phyloP scores from a whole-genome alignment of 2,888 invertebrate species.

The Pteria penguin region DNA sequence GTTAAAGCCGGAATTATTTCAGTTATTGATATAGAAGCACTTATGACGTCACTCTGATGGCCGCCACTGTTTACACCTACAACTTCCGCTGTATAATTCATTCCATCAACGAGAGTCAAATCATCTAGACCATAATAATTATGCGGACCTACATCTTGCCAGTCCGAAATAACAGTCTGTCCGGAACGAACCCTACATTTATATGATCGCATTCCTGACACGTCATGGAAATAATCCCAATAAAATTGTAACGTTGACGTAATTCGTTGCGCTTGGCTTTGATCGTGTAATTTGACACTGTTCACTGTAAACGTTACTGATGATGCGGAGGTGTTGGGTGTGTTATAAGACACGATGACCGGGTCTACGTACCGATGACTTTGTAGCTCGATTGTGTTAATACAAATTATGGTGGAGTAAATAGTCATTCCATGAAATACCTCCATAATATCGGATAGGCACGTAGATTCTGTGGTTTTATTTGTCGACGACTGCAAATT shows the following conservation, averaged over 20 bases:
- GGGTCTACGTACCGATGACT: neutral
- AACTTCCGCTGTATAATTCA: constrained; percentile 8
- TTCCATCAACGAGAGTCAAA: neutral
- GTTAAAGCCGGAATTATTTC: constrained; percentile 17
- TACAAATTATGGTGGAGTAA: constrained; percentile 8
- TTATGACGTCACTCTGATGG: constrained; percentile 6
- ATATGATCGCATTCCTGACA: constrained; percentile 11
- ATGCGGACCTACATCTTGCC: constrained; percentile 12
- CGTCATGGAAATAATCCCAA: constrained; percentile 30
- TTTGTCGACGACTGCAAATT: neutral
- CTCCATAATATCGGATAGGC: neutral
- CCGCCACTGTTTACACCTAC: constrained; percentile 8
- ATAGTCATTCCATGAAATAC: constrained; percentile 25
- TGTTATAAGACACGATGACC: neutral
- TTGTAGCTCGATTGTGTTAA: constrained; percentile 16
- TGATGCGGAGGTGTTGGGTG: neutral
- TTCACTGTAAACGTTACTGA: neutral
- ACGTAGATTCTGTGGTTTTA: neutral
- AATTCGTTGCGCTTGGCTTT: neutral
- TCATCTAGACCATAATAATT: constrained; percentile 11
- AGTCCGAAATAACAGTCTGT: neutral
- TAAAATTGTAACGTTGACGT: constrained; percentile 15
- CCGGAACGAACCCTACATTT: constrained; percentile 4
- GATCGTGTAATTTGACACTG: neutral
- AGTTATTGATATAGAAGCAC: constrained; percentile 6